Conservation (phyloP, 1,140 invertebrate genomes). For the Monomorium pharaonis region DNA sequence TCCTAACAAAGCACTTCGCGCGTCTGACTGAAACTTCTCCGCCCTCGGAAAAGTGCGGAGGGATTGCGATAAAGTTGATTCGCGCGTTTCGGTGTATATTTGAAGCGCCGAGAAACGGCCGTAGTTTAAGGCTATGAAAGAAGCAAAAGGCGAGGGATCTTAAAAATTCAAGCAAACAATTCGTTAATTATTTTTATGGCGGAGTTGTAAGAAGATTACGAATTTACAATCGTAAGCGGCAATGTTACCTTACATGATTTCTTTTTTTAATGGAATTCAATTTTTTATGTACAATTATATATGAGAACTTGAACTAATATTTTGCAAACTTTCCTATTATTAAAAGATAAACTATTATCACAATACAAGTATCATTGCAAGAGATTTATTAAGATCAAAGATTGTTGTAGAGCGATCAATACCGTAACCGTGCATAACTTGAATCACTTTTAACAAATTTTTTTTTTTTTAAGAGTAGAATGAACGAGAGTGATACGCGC, state of each 20-base stretch:
- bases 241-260: neutral
- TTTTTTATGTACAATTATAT: neutral
- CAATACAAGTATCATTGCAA: neutral
- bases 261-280: neutral
- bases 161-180: slow-evolving; percentile 13
- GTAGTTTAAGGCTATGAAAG: neutral
- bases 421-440: neutral
- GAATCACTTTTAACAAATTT: neutral
- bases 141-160: neutral
- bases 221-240: neutral
- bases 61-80: slow-evolving; percentile 51
- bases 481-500: neutral
- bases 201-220: neutral
- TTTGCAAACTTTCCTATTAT: neutral
- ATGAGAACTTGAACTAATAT: neutral
- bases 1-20: slow-evolving; percentile 57
- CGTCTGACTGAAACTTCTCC: slow-evolving; percentile 46
- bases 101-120: slow-evolving; percentile 17
- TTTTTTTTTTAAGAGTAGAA: neutral
- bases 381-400: neutral
- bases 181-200: neutral
- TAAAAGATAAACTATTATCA: neutral
- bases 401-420: neutral
- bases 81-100: slow-evolving; percentile 35
- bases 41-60: slow-evolving; percentile 31